Conservation (phyloP, 2,888 invertebrate species). For the Electrophaes corylata region DNA sequence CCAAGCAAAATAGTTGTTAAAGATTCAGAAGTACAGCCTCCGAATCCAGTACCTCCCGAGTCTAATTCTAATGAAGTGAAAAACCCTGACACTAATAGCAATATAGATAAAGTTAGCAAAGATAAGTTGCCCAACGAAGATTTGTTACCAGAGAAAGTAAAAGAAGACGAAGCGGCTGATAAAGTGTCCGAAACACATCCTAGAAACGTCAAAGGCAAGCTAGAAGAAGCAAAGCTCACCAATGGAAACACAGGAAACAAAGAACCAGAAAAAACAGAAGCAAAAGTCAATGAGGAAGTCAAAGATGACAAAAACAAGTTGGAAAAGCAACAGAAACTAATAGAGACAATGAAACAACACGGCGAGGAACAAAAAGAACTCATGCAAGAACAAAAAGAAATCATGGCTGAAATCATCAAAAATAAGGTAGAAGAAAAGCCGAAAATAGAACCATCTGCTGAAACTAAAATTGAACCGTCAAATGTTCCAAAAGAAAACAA, state of each 20-base stretch:
- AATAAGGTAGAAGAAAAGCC: slow-evolving; percentile 79
- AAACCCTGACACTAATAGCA: slow-evolving; percentile 40
- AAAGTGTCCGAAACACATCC: slow-evolving; percentile 65
- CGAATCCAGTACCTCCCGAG: slow-evolving; percentile 77
- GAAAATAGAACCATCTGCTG: slow-evolving; percentile 53
- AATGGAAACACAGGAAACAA: slow-evolving; percentile 52
- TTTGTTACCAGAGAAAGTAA: slow-evolving; percentile 36
- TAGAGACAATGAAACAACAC: slow-evolving; percentile 87
- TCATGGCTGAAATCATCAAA: slow-evolving; percentile 85
- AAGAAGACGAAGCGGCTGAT: slow-evolving; percentile 49
- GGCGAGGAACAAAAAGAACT: slow-evolving; percentile 88
- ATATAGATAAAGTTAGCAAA: slow-evolving; percentile 35
- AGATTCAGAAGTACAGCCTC: slow-evolving; percentile 76
- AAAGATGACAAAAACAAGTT: slow-evolving; percentile 49
- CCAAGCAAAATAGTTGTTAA: slow-evolving; percentile 51
- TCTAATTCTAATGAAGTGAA: slow-evolving; percentile 69
- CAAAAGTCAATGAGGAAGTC: slow-evolving; percentile 46
- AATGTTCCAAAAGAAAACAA: slow-evolving; percentile 28
- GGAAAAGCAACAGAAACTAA: slow-evolving; percentile 77
- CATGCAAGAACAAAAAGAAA: slow-evolving; percentile 87
- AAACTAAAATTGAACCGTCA: slow-evolving; percentile 47
- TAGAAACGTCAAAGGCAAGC: slow-evolving; percentile 61
- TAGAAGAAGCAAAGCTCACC: slow-evolving; percentile 45
- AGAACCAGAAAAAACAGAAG: slow-evolving; percentile 46
- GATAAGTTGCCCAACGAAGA: slow-evolving; percentile 33